Base-by-base conservation (phyloP, 2,113 vertebrate genomes). In the Stomatorhinus ivindoensis region DNA sequence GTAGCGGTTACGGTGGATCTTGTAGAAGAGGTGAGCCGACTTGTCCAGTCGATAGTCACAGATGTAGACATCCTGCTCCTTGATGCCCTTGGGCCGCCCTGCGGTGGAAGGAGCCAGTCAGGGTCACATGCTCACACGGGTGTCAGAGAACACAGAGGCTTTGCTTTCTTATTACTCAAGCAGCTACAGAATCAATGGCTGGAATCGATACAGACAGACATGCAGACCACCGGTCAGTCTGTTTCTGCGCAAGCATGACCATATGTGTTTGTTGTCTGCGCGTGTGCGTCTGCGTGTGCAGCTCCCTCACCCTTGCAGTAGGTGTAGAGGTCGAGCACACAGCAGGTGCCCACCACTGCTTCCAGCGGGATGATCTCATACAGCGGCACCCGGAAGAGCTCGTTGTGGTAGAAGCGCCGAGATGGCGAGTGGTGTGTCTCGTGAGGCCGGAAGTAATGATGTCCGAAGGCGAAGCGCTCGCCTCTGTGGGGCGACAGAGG, bases 361-460 rank as follows among this genome's bases (percentile, higher is more conserved):
- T 99, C 98, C 91, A 99, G 92, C 46, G 98, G 98, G 92, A 99
- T 99, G 91, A 99, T 99, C 94, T 99, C 98, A 1, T 99, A 99
- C 1, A 99, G 92, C 0, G 98, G 98, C 94, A 99, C 98, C 47
- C 98, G 96, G 94, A 99, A 99, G 0, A 99, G 95, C 92, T 99
- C 98, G 0, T 99, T 99, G 92, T 99, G 98, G 91, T 99, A 99
- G 92, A 99, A 99, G 42, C 97, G 97, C 0, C 98, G 97, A 0
- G 98, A 99, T 0, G 98, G 98, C 27, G 98, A 99, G 46, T 99
- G 98, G 91, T 99, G 98, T 0, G 98, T 99, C 94, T 99, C 98
- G 0, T 99, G 98, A 0, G 98, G 98, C 90, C 98, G 98, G 96
- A 99, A 99, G 91, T 99, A 99, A 92, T 99, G 98, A 91, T 99